These are phyloP conservation scores for Thripadectes ignobilis DNA, from an alignment of 2,797 vertebrate species.

Conservation along the genomic window DNA sequence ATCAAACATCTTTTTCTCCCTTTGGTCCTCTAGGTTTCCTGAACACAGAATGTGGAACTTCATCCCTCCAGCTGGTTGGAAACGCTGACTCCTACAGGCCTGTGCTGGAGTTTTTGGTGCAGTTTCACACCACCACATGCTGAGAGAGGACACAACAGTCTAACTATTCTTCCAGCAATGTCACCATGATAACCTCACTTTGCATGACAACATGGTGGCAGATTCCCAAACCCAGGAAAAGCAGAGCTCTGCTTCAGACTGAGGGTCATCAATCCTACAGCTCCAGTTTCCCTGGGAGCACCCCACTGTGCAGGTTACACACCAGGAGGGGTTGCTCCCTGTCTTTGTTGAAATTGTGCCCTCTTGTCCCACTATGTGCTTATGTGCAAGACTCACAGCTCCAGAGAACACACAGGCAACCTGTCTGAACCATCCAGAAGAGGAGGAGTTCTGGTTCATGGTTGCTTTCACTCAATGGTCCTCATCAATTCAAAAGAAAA, in stretches of 20 bases:
- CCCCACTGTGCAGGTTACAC: neutral
- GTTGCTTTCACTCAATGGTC: neutral
- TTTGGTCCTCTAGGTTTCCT: neutral
- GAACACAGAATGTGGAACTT: accelerated
- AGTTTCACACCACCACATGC: neutral
- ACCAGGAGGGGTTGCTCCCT: neutral
- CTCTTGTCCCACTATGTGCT: neutral
- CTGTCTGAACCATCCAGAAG: neutral
- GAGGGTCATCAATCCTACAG: neutral
- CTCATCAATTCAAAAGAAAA: neutral
- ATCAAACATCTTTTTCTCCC: neutral
- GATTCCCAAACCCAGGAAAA: neutral
- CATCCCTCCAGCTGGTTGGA: neutral
- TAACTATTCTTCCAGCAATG: neutral
- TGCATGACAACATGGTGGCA: accelerated
- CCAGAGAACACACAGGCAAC: neutral
- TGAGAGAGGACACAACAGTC: neutral
- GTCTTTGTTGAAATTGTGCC: neutral
- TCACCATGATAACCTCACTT: neutral
- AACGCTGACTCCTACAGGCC: accelerated
- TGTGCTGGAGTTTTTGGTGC: neutral
- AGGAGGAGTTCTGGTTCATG: neutral
- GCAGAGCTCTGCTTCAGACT: neutral
- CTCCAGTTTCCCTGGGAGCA: neutral
- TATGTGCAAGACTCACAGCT: neutral